phyloP scores from a whole-genome alignment of 2,888 invertebrate species.

The Caenorhabditis angaria region DNA sequence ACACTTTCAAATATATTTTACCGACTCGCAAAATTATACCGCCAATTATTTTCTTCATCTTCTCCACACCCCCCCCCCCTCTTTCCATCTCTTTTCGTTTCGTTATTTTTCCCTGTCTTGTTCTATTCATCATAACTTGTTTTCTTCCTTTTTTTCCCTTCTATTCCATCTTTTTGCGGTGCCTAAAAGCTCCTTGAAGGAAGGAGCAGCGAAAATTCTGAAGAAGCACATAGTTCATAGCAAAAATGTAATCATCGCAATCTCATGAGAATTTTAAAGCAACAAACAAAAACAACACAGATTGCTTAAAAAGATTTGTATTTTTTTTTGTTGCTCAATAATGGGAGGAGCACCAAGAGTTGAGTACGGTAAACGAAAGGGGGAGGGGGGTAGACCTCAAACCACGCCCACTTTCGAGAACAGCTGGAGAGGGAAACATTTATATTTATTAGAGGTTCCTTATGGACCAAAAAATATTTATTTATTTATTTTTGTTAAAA shows the following conservation, averaged over 20 bases:
- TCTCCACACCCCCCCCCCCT: too few relatives aligned
- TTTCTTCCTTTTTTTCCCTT: neutral
- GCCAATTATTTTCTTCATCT: conserved; percentile 1
- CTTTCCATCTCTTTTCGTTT: neutral
- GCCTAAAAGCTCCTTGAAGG: neutral
- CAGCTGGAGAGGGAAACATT: conserved; percentile 2
- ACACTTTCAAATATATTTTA: conserved; percentile 1
- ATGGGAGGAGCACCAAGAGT: neutral
- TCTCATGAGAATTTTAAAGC: conserved; percentile 1
- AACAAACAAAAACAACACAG: neutral
- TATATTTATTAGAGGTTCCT: neutral
- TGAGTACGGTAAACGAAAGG: neutral
- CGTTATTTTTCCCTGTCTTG: neutral
- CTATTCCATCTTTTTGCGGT: neutral
- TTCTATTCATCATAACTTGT: conserved; percentile 4
- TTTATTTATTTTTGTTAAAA: neutral
- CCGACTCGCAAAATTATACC: conserved; percentile 1
- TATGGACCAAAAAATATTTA: too few relatives aligned
- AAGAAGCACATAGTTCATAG: neutral
- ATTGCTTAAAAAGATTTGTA: neutral
- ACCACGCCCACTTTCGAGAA: neutral
- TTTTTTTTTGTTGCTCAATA: neutral
- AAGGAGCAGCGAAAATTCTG: neutral
- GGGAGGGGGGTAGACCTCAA: neutral
- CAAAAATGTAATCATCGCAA: neutral